Percentiles rank a stretch among this genome's conserved stretches.
These are phyloP conservation scores for Mionectes olivaceus DNA, from an alignment of 2,797 vertebrate species.

Conservation along the genomic window DNA sequence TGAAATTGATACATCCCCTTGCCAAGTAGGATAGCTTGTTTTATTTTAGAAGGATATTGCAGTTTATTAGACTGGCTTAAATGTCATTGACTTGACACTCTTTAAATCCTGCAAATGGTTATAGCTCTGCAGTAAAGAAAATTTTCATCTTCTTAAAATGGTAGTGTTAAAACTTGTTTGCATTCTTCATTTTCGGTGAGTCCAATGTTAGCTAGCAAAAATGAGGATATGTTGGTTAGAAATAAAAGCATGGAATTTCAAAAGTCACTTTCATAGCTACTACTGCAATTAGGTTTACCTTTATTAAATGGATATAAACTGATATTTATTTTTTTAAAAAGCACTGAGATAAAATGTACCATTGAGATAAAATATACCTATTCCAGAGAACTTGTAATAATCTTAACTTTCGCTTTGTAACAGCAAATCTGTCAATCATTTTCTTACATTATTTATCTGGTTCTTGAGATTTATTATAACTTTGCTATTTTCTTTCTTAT, in stretches of 20 bases:
- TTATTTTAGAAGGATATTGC: not conserved
- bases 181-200: not conserved
- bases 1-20: not conserved
- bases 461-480: slow-evolving; percentile 54
- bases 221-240: not conserved
- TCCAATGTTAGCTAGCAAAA: not conserved
- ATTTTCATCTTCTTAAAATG: not conserved
- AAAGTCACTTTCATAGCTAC: not conserved
- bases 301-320: not conserved
- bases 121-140: not conserved
- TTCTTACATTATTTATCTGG: slow-evolving; percentile 28
- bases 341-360: not conserved
- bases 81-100: not conserved
- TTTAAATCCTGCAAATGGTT: not conserved
- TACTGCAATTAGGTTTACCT: not conserved
- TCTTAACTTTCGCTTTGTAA: slow-evolving; percentile 20
- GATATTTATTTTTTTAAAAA: not conserved
- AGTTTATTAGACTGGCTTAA: not conserved
- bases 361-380: not conserved
- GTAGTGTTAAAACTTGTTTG: not conserved
- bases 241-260: not conserved
- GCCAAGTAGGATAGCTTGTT: not conserved
- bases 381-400: not conserved
- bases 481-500: slow-evolving; percentile 58
- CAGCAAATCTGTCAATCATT: slow-evolving; percentile 20